Percentiles rank a stretch among this genome's conserved stretches.
Conservation (phyloP, 2,113 vertebrate species). For the Tretioscincus oriximinensis region DNA sequence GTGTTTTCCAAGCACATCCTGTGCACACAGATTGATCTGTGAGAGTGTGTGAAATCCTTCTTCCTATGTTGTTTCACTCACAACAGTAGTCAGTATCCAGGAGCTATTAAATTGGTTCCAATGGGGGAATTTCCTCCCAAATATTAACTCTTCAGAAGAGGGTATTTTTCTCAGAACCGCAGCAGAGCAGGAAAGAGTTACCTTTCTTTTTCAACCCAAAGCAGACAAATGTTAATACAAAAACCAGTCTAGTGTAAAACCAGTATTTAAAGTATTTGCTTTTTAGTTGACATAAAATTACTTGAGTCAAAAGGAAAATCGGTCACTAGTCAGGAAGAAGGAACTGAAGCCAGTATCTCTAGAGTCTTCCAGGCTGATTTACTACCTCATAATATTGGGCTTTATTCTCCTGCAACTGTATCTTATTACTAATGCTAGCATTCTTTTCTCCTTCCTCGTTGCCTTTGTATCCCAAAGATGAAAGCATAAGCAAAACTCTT, state of each 20-base stretch:
- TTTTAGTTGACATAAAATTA: constrained; percentile 20
- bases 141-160: neutral
- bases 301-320: neutral
- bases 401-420: neutral
- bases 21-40: neutral
- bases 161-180: neutral
- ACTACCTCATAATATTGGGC: neutral
- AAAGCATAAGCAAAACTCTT: neutral
- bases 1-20: neutral
- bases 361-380: neutral
- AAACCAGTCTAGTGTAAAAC: neutral
- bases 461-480: neutral
- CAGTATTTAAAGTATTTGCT: neutral
- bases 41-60: neutral
- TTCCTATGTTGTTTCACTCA: neutral
- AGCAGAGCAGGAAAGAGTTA: neutral
- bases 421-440: neutral
- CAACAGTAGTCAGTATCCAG: neutral
- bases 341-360: neutral
- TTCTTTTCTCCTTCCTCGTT: neutral
- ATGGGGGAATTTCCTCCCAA: neutral
- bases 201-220: neutral
- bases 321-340: neutral
- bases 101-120: neutral
- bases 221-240: neutral